Base-by-base conservation (phyloP, 2,797 vertebrate species). In the Hippocampus kuda region DNA sequence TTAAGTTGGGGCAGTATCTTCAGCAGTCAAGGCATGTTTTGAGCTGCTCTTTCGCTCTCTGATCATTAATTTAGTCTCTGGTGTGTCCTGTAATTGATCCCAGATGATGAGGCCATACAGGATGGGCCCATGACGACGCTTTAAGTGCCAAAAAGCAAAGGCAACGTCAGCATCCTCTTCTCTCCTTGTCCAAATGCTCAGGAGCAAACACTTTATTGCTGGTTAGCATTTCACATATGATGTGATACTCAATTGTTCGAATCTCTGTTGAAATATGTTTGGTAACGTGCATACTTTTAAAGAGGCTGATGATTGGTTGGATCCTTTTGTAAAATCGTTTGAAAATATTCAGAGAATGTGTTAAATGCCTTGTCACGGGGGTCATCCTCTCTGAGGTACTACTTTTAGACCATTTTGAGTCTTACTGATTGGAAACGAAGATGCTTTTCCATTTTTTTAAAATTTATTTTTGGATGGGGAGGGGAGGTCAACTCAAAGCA, bases 71-170 rank as follows among this genome's bases (percentile, higher is more conserved):
- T 84, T 76, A 77, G 81, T 84, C 80, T 84, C 65, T 75, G 81
- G 85, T 88, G 78, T 85, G 72, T 85, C 86, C 80, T 82, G 83
- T 89, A 90, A 91, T 91, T 88, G 86, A 87, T 90, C 84, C 88
- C 88, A 89, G 85, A 83, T 75, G 68, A 78, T 82, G 82, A 85
- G 80, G 75, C 82, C 42, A 42, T 56, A 51, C 81, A 85, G 84
- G 84, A 86, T 82, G 84, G 82, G 76, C 81, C 68, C 81, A 75
- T 82, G 76, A 86, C 83, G 72, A 72, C 30, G 59, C 74, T 72
- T 75, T 59, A 75, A 76, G 76, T 81, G 67, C 75, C 77, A 75
- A 84, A 83, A 71, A 51, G 84, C 85, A 84, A 83, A 71, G 48
- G 84, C 85, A 85, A 85, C 73, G 85, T 90, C 90, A 88, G 87